Conservation (phyloP, 1,140 invertebrate species). For the Maconellicoccus hirsutus region DNA sequence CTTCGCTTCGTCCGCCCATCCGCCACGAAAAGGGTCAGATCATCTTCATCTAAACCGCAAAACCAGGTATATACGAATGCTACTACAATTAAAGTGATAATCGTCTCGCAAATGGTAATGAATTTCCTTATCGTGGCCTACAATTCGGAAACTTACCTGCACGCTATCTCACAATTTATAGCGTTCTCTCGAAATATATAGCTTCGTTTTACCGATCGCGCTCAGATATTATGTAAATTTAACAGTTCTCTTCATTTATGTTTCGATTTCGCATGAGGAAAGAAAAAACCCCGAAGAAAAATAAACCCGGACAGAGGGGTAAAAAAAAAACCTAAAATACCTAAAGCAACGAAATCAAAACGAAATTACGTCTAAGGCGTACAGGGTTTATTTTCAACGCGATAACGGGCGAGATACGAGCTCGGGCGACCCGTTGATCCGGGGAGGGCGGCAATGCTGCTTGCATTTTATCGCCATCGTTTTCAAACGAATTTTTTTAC, state of each 20-base stretch:
- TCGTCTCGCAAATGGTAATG: constrained; percentile 22
- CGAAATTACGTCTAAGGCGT: no score
- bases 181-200: not conserved
- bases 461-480: no score
- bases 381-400: not conserved
- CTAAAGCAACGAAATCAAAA: no score
- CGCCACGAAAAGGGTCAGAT: constrained; percentile 11
- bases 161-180: constrained; percentile 19
- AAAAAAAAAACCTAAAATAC: not conserved
- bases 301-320: not conserved
- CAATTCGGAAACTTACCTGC: constrained; percentile 18
- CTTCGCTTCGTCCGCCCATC: not conserved
- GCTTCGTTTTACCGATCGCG: constrained; percentile 11
- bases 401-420: not conserved
- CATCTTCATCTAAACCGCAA: constrained; percentile 15
- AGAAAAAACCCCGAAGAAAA: not conserved
- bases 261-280: not conserved
- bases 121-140: constrained; percentile 19
- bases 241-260: constrained; percentile 10
- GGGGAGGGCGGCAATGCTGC: no score
- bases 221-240: constrained; percentile 21
- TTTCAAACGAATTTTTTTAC: no score
- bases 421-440: no score
- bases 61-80: constrained; percentile 18
- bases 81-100: constrained; percentile 21